Evolutionary conservation across 2,888 invertebrate species (phyloP), one percentile per base, ranked within the genome.

Genomic region (Alcis repandata): DNA sequence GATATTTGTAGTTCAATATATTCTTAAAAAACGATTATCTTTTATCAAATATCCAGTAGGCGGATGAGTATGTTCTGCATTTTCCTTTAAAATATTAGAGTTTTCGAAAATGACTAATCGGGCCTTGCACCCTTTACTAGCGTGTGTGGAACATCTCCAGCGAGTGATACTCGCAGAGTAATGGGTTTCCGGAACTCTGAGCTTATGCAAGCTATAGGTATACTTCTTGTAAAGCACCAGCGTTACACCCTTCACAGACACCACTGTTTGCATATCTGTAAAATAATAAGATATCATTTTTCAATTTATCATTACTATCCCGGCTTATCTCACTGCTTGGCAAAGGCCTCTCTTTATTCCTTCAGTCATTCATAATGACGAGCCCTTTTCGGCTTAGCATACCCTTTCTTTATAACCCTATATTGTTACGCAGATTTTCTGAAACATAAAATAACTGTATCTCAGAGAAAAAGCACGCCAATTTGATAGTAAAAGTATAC

Each of bases 131-230:
- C 36, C 36, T 51, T 20, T 51, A n/a, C 11, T 17, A 8, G 11
- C 6, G 9, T 51, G 51, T 20, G 19, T 51, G 19, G 51, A 51
- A 51, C 51, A 51, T 36, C 51, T 51, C 51, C 51, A 51, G 13
- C n/a, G n/a, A n/a, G n/a, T n/a, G n/a, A n/a, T n/a, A n/a, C n/a
- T n/a, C n/a, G n/a, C n/a, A n/a, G n/a, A 0, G 17, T 19, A 10
- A 17, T 10, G 10, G 19, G n/a, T 41, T 2, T 17, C 9, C 13
- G 17, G 41, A 17, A 41, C 41, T 17, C 1, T 41, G 19, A 2
- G 8, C 7, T 9, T 19, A 19, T 41, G 19, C 41, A 41, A 41
- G 40, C 40, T 15, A 4, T 15, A 40, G n/a, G 15, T 40, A 40
- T 40, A 40, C 6, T 15, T n/a, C 8, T 40, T 15, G 40, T 40